Percentiles rank a stretch among this genome's conserved stretches.
Conservation (phyloP, 2,113 vertebrate species). For the Nematolebias whitei region DNA sequence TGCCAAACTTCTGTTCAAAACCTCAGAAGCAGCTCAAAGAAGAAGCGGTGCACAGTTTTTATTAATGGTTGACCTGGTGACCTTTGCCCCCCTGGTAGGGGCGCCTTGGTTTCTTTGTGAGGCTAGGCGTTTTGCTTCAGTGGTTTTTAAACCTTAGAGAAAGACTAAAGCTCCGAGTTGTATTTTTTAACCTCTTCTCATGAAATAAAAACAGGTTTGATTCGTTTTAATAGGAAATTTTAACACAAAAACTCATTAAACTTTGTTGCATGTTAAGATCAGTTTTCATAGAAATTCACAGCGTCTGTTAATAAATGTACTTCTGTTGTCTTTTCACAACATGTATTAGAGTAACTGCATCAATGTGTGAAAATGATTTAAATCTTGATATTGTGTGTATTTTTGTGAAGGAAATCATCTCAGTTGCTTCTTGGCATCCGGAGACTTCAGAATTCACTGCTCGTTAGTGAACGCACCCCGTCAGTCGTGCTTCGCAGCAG, state of each 20-base stretch:
- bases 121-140: conserved; percentile 32
- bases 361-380: not conserved
- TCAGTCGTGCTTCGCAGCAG: conserved; percentile 49
- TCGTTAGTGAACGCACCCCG: conserved; percentile 51
- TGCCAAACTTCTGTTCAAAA: rapidly evolving
- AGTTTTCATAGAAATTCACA: too few relatives aligned
- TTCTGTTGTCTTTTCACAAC: not conserved
- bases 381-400: not conserved
- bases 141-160: too few relatives aligned
- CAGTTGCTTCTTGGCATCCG: conserved; percentile 51
- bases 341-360: not conserved
- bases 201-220: too few relatives aligned
- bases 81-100: conserved; percentile 7
- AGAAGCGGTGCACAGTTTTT: conserved; percentile 4
- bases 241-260: too few relatives aligned
- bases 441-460: conserved; percentile 53
- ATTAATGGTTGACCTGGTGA: conserved; percentile 9
- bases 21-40: not conserved
- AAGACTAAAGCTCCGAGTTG: too few relatives aligned
- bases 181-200: too few relatives aligned
- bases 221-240: too few relatives aligned
- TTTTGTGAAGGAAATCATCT: conserved; percentile 46
- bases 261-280: not conserved
- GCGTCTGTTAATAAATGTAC: too few relatives aligned
- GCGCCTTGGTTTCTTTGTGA: not conserved